Base-by-base conservation (phyloP, 1,140 invertebrate species). In the Colletes latitarsis region DNA sequence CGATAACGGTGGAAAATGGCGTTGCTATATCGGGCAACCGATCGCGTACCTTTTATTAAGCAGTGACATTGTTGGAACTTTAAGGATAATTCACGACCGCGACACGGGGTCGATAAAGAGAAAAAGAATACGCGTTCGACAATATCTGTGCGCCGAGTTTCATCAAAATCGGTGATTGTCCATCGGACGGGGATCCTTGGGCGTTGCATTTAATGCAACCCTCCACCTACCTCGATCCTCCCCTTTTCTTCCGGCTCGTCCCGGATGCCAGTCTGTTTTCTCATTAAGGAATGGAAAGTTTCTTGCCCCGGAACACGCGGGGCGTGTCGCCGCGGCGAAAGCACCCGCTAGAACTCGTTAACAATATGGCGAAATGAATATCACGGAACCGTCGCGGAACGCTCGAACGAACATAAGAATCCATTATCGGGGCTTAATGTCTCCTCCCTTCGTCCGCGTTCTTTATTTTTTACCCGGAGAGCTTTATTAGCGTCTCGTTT, bases 401-500 rank as follows among this genome's bases (percentile, higher is more conserved):
- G 62, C 30, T 67, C 49, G 49, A 43, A 55, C 62, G 62, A n/a
- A 17, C 62, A 49, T 17, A 49, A 43, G 71, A 63, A 75, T 75
- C 73, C 73, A 75, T 75, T 75, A 75, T 75, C 73, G 62, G 46
- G 49, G 39, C 62, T 43, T 53, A 43, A 41, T 57, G 55, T 75
- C 73, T 66, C n/a, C 62, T 55, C 73, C 49, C 53, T 75, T 43
- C 66, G 62, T 49, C 49, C 8, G 49, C 39, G 39, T 67, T 21
- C 49, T 75, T 75, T 55, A 66, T 75, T 67, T 55, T 49, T 75
- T 19, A 21, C 39, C 39, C 62, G 62, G 66, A 64, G 73, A 41
- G 73, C 73, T 67, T 75, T 75, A 75, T 75, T 75, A 75, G 73
- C 73, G 62, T 75, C 73, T 67, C 73, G 30, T 43, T 75, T 3